A percentile compares a stretch with the other conserved stretches of the same genome.
Evolutionary conservation across 2,888 invertebrate genomes (phyloP).

Genomic region (Strigamia maritima): DNA sequence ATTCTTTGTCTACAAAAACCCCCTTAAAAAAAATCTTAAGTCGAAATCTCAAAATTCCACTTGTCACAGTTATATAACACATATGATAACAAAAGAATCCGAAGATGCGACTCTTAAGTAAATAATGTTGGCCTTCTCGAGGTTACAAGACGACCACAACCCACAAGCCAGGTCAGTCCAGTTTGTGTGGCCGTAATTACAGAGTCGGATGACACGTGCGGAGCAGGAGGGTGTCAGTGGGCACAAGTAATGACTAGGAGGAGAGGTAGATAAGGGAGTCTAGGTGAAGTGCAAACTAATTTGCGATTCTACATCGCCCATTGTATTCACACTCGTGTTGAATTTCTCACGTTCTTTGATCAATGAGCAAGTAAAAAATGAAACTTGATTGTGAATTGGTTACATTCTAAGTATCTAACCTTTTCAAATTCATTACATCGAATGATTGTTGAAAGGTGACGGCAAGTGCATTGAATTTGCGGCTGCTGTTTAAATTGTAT

Average conservation of each 20-base stretch:
- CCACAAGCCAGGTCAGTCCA: constrained; percentile 18
- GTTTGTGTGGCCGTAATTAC: constrained; percentile 15
- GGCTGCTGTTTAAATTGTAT: not conserved
- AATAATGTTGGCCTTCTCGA: not conserved
- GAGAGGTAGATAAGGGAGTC: constrained; percentile 5
- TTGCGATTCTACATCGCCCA: not conserved
- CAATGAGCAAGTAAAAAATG: not conserved
- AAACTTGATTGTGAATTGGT: not conserved
- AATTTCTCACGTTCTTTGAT: not conserved
- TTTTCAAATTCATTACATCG: not conserved
- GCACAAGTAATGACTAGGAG: constrained; percentile 21
- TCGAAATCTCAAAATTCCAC: not conserved
- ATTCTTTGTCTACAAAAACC: not conserved
- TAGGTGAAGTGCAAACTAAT: not conserved
- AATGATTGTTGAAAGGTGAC: not conserved
- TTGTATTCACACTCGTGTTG: not conserved
- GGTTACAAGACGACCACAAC: constrained; percentile 11
- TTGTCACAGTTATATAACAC: not conserved
- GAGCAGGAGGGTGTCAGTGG: constrained; percentile 6
- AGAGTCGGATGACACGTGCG: constrained; percentile 16
- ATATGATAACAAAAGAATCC: not conserved
- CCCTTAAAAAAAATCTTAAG: not conserved
- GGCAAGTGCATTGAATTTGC: not conserved
- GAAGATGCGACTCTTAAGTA: not conserved
- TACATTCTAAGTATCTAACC: not conserved